phyloP scores from a whole-genome alignment of 2,888 invertebrate species.

The Apamea sordens region DNA sequence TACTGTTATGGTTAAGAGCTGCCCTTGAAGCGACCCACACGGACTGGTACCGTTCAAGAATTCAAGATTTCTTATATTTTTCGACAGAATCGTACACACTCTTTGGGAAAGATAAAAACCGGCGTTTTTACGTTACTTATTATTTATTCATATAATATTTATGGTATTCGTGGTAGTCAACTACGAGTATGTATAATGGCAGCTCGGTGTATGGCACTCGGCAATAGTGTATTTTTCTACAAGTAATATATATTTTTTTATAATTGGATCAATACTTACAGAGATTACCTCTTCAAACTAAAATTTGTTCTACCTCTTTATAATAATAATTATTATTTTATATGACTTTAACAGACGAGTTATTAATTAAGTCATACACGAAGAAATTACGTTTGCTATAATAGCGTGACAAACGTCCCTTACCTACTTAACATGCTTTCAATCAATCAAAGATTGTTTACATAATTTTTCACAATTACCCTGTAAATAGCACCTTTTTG shows the following conservation, averaged over 20 bases:
- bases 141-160: too few relatives aligned
- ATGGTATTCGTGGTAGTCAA: too few relatives aligned
- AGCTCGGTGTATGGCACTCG: too few relatives aligned
- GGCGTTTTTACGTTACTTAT: background rate
- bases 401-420: conserved; percentile 21
- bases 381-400: background rate
- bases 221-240: too few relatives aligned
- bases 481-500: conserved; percentile 41
- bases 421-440: background rate
- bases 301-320: too few relatives aligned
- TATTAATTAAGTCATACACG: background rate
- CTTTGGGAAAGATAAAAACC: background rate
- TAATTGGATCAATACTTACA: too few relatives aligned
- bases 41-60: conserved; percentile 44
- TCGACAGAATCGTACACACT: background rate
- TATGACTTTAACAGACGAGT: too few relatives aligned
- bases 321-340: too few relatives aligned
- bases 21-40: conserved; percentile 55
- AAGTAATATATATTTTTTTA: too few relatives aligned
- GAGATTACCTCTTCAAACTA: too few relatives aligned
- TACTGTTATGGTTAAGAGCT: conserved; percentile 38
- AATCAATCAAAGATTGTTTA: conserved; percentile 44
- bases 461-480: conserved; percentile 38
- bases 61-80: background rate
- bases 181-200: too few relatives aligned